These are phyloP conservation scores for Bubo blakistoni DNA, from an alignment of 2,113 vertebrate species.

Conservation along the genomic window DNA sequence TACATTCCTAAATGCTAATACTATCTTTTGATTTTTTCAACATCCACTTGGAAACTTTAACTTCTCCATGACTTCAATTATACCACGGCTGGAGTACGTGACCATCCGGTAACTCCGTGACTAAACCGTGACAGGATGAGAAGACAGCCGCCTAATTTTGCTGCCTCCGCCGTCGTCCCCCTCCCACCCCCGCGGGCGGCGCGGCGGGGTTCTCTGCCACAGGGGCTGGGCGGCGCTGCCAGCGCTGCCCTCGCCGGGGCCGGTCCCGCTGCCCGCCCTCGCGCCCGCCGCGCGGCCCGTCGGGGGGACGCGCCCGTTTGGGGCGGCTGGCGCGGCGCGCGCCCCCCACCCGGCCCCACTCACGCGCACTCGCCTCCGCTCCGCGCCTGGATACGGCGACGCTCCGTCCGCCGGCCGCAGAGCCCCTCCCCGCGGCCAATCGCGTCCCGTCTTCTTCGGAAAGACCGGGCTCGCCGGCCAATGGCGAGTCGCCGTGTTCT, in stretches of 20 bases:
- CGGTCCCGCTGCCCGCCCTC: too few species aligned
- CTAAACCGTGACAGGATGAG: too few species aligned
- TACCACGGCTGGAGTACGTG: rapidly evolving
- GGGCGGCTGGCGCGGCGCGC: too few species aligned
- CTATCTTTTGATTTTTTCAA: neutral
- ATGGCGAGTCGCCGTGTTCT: neutral
- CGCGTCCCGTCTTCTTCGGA: neutral
- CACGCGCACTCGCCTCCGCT: neutral
- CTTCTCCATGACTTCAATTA: neutral
- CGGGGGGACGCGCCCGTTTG: too few species aligned
- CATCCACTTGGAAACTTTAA: neutral
- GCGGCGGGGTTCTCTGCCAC: too few species aligned
- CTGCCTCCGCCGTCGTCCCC: rapidly evolving
- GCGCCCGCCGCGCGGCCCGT: too few species aligned
- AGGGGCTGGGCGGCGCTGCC: too few species aligned
- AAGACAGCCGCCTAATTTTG: rapidly evolving
- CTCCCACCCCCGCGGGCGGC: too few species aligned
- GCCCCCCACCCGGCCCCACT: neutral
- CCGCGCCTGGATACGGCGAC: rapidly evolving
- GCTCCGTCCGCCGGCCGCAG: neutral
- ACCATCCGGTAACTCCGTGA: rapidly evolving
- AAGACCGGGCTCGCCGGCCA: neutral
- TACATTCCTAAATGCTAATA: rapidly evolving
- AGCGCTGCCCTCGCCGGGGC: too few species aligned
- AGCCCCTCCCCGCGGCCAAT: neutral